Evolutionary conservation across 2,888 invertebrate species (phyloP).

Genomic region (Drosophila eohydei): DNA sequence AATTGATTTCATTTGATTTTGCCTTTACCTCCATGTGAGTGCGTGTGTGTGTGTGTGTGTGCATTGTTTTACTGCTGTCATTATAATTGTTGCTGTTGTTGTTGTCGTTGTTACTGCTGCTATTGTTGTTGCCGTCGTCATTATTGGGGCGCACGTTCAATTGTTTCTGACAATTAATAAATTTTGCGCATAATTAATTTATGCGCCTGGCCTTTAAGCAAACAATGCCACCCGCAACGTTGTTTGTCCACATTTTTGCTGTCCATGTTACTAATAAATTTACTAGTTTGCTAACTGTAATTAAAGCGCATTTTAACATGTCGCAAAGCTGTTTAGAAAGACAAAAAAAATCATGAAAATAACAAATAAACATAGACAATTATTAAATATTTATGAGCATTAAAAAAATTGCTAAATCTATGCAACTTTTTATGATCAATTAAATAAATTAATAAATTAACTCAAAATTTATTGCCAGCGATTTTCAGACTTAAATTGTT

Average conservation of each 20-base stretch:
- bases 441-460: conserved; percentile 5
- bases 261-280: conserved; percentile 45
- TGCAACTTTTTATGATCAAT: not conserved
- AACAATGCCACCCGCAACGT: conserved; percentile 56
- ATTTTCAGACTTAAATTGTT: not conserved
- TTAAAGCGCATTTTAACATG: conserved; percentile 53
- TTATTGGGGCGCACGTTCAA: conserved; percentile 54
- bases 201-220: conserved; percentile 56
- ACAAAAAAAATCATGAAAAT: not conserved
- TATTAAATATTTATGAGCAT: conserved; percentile 2
- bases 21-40: conserved; percentile 19
- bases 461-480: not conserved
- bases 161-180: conserved; percentile 74
- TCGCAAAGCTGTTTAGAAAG: not conserved
- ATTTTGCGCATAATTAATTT: conserved; percentile 73
- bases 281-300: conserved; percentile 61
- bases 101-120: conserved; percentile 13
- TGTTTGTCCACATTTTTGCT: conserved; percentile 46
- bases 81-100: conserved; percentile 31
- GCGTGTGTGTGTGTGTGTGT: not conserved
- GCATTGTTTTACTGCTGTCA: conserved; percentile 47
- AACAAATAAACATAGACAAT: conserved; percentile 4
- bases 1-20: conserved; percentile 74
- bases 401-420: not conserved
- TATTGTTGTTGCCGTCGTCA: conserved; percentile 22